Percentiles rank a stretch among this genome's conserved stretches.
These are phyloP conservation scores for Grantiella picta DNA, from an alignment of 2,113 vertebrate species.

Conservation along the genomic window DNA sequence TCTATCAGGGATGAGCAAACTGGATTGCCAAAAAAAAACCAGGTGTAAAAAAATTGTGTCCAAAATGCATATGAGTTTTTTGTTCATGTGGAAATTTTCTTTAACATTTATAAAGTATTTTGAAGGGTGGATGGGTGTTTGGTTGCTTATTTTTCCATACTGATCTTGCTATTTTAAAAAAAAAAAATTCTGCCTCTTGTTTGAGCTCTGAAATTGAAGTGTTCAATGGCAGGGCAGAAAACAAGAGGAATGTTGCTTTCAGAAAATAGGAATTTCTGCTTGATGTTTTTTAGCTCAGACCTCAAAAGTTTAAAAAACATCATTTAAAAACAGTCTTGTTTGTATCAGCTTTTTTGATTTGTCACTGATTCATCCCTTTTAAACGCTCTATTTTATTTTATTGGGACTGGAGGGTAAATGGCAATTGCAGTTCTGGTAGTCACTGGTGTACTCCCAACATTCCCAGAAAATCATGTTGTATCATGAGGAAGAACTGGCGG, in stretches of 20 bases:
- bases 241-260: background rate
- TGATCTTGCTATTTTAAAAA: background rate
- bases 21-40: background rate
- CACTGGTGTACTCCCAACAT: background rate
- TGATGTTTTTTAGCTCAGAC: fast-evolving
- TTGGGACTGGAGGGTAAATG: background rate
- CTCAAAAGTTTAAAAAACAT: background rate
- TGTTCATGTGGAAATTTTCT: background rate
- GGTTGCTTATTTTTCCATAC: background rate
- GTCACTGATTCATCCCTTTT: background rate
- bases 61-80: background rate
- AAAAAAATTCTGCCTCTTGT: background rate
- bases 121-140: fast-evolving
- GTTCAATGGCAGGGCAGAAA: background rate
- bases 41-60: fast-evolving
- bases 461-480: background rate
- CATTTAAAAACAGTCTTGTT: background rate
- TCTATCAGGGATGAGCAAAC: background rate
- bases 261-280: background rate
- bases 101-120: background rate
- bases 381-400: background rate
- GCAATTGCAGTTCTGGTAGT: background rate
- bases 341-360: background rate
- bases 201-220: background rate
- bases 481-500: background rate